Evolutionary conservation across 2,797 vertebrate genomes (phyloP).

Genomic region (Sebastes nivosus): DNA sequence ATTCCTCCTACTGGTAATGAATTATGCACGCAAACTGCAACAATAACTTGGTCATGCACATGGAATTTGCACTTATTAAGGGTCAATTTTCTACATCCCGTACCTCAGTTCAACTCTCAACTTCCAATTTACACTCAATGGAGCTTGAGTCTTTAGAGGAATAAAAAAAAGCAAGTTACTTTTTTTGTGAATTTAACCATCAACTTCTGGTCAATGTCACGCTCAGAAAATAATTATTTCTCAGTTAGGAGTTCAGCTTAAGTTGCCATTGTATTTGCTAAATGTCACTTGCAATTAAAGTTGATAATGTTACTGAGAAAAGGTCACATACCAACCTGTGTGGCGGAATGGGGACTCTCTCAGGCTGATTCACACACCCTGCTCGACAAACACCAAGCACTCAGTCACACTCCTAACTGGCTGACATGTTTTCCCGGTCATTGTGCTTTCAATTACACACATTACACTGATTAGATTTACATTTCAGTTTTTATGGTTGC

Average conservation of each 20-base stretch:
- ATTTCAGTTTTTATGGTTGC: constrained; percentile 79
- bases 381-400: constrained; percentile 36
- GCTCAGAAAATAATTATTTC: constrained; percentile 76
- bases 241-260: constrained; percentile 67
- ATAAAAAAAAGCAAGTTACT: constrained; percentile 1
- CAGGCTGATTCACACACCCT: constrained; percentile 55
- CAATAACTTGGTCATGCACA: neutral
- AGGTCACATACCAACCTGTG: constrained; percentile 80
- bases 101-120: neutral
- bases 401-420: constrained; percentile 71
- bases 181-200: constrained; percentile 54
- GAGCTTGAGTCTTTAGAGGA: neutral
- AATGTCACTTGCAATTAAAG: constrained; percentile 87
- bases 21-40: neutral
- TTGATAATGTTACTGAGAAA: constrained; percentile 82
- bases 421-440: constrained; percentile 77
- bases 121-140: neutral
- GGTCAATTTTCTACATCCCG: neutral
- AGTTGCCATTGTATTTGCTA: constrained; percentile 81
- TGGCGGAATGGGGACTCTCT: constrained; percentile 45
- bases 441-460: constrained; percentile 84
- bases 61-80: neutral
- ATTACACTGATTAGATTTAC: constrained; percentile 85
- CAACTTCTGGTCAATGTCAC: constrained; percentile 69
- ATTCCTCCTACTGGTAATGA: neutral